Percentiles rank a stretch among this genome's conserved stretches.
Conservation (phyloP, 1,140 invertebrate species). For the Bombyx mandarina region DNA sequence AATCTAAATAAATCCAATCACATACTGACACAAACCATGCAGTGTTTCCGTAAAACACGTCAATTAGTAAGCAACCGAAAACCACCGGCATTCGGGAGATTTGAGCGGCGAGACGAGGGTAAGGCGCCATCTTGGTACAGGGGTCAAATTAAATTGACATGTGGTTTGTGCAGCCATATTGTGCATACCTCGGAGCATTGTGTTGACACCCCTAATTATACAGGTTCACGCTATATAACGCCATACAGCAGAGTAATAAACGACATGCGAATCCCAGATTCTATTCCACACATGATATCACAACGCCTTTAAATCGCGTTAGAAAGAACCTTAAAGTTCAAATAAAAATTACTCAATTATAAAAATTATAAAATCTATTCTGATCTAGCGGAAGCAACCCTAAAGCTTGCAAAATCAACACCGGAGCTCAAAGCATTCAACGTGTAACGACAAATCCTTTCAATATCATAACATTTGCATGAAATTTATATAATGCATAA, state of each 20-base stretch:
- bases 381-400: no score
- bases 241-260: conserved; percentile 49
- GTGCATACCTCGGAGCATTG: conserved; percentile 46
- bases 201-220: conserved; percentile 64
- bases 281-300: no score
- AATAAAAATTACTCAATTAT: no score
- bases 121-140: conserved; percentile 53
- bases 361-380: no score
- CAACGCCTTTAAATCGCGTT: no score
- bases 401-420: no score
- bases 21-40: conserved; percentile 23
- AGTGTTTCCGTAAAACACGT: conserved; percentile 40
- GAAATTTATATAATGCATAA: conserved; percentile 22
- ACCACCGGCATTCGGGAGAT: conserved; percentile 32
- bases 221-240: conserved; percentile 42
- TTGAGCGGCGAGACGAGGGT: conserved; percentile 26
- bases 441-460: background rate
- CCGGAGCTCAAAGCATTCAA: conserved; percentile 5
- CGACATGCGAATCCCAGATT: conserved; percentile 29
- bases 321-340: no score
- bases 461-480: conserved; percentile 26
- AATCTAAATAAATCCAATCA: conserved; percentile 8
- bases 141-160: conserved; percentile 67
- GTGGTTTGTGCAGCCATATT: conserved; percentile 60
- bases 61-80: conserved; percentile 42